Base-by-base conservation (phyloP, 2,113 vertebrate genomes). In the Oncorhynchus gorbuscha region DNA sequence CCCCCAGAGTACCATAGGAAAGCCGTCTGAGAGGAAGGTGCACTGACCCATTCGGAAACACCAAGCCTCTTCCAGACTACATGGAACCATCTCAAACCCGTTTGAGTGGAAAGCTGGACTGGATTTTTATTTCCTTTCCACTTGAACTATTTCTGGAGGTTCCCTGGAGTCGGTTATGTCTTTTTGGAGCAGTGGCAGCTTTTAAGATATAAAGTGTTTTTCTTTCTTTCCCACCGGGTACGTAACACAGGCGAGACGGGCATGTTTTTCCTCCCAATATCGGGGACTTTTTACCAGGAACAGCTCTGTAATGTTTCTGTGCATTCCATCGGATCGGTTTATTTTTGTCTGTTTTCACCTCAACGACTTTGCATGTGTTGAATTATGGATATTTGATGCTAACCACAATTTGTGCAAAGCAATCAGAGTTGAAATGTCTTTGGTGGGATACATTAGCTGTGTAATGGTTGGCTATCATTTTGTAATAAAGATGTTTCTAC, bases 1-100 rank as follows among this genome's bases (percentile, higher is more conserved):
- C 97, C 98, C 6, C 96, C 98, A 0, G 97, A 99, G 87, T 99
- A 98, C 75, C 97, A 99, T 76, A 93, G 96, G 76, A 99, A 98
- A 66, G 97, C 96, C 0, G 97, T 97, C 72, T 98, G 89, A 94
- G 74, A 26, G 78, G 22, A 61, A 76, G 16, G 26, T 5, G 20
- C 5, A 3, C 14, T 55, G 14, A 48, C 72, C 55, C 39, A 8
- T 11, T 5, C 20, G 64, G 22, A 68, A 69, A 20, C n/a, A 1
- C 11, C 72, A 14, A 61, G 49, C 28, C 6, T 24, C 64, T 80
- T 72, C 78, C 81, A 77, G 69, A 26, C 61, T 73, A 77, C 78
- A 28, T 69, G 68, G 35, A 77, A 72, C 26, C 75, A 24, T 64
- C 18, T 48, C 72, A 22, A 51, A 20, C 62, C 26, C 49, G 72